Evolutionary conservation across 2,797 vertebrate genomes (phyloP).

Genomic region (Tangara arthus): DNA sequence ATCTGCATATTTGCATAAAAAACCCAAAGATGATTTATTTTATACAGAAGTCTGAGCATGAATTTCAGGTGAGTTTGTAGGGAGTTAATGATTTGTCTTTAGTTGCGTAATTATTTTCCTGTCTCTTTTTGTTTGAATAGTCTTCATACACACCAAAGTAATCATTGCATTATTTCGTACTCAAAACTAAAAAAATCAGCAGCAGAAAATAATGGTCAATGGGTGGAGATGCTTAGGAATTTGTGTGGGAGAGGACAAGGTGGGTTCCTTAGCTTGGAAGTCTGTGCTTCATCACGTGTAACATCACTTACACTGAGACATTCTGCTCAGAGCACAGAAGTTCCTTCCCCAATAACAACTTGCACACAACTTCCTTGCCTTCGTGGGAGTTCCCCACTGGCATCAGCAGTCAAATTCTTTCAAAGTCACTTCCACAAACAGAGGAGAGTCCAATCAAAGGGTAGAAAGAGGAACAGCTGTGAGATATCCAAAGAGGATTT

Average conservation of each 20-base stretch:
- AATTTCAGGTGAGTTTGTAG: neutral
- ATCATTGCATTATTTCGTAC: neutral
- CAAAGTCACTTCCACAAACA: neutral
- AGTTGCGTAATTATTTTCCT: constrained; percentile 27
- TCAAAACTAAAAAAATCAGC: neutral
- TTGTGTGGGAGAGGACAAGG: neutral
- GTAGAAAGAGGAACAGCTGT: constrained; percentile 2
- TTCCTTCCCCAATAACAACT: neutral
- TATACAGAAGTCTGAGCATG: neutral
- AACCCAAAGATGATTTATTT: neutral
- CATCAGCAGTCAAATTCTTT: constrained; percentile 38
- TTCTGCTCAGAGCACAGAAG: neutral
- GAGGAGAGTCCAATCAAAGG: neutral
- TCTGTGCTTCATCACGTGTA: neutral
- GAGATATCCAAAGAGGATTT: neutral
- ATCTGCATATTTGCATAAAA: neutral
- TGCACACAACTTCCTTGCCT: neutral
- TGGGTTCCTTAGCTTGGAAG: neutral
- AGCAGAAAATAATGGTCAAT: neutral
- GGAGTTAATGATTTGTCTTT: constrained; percentile 44
- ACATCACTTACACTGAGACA: neutral
- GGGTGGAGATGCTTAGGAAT: neutral
- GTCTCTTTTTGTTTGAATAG: constrained; percentile 32
- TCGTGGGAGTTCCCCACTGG: constrained; percentile 17
- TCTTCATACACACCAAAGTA: neutral